phyloP scores from a whole-genome alignment of 2,113 vertebrate genomes.

The Puntigrus tetrazona region DNA sequence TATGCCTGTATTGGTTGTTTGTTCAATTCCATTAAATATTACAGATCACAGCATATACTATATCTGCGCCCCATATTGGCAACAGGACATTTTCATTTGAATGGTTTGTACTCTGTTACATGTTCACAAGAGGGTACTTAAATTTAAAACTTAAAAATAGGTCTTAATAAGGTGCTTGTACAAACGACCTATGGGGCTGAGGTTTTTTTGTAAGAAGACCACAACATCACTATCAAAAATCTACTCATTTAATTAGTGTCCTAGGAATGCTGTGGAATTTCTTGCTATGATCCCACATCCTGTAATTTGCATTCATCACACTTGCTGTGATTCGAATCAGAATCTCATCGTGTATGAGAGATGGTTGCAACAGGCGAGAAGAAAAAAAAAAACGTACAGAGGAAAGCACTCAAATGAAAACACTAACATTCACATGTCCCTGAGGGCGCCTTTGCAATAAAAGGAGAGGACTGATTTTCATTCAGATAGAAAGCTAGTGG shows the following conservation, averaged over 20 bases:
- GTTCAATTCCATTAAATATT: no score
- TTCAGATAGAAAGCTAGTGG: conserved; percentile 61
- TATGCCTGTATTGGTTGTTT: no score
- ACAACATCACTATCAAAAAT: not conserved
- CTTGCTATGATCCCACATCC: not conserved
- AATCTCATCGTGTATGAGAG: conserved; percentile 31
- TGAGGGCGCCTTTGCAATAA: conserved; percentile 56
- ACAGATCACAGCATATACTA: no score
- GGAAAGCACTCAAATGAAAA: conserved; percentile 55
- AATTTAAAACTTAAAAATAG: no score
- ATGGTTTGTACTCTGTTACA: no score
- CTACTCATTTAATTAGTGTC: not conserved
- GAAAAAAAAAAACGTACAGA: conserved; percentile 17
- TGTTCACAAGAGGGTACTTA: no score
- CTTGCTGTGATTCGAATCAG: conserved; percentile 6
- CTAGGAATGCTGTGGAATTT: not conserved
- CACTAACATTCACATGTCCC: conserved; percentile 58
- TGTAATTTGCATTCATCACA: conserved; percentile 14
- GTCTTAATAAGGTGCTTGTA: no score
- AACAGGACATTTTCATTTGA: no score
- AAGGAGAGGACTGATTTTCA: conserved; percentile 63
- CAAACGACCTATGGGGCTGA: no score
- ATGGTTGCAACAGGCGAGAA: not conserved
- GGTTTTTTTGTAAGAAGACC: no score
- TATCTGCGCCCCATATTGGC: no score